Conservation (phyloP, 2,888 invertebrate species). For the Abscondita cerata region DNA sequence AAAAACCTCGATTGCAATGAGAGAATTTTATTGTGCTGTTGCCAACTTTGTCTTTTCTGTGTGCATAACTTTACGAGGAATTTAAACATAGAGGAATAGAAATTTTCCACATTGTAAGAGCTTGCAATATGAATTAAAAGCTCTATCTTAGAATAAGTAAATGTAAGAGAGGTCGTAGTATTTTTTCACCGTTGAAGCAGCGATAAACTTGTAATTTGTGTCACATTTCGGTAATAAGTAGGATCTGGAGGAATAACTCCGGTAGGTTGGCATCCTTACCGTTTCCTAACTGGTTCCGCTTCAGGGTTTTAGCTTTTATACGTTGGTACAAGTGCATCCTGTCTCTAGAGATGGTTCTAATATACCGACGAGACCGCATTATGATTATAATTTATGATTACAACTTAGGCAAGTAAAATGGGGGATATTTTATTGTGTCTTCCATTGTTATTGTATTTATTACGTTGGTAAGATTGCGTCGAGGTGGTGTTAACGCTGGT, state of each 20-base stretch:
- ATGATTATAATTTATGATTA: conserved; percentile 39
- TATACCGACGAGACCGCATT: conserved; percentile 40
- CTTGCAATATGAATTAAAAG: no score
- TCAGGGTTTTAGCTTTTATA: conserved; percentile 36
- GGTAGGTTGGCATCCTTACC: conserved; percentile 34
- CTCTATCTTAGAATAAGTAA: no score
- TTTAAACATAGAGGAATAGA: no score
- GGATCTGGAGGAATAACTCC: conserved; percentile 35
- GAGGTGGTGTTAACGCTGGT: conserved; percentile 34
- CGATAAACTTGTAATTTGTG: conserved; percentile 36
- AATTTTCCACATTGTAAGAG: no score
- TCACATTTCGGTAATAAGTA: conserved; percentile 36
- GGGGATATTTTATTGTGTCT: conserved; percentile 37
- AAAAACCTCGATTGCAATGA: no score
- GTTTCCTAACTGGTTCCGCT: conserved; percentile 39
- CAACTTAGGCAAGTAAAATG: conserved; percentile 39
- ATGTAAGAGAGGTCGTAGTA: conserved; percentile 13
- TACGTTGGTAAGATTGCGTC: conserved; percentile 37
- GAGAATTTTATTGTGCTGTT: no score
- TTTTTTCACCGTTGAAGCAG: conserved; percentile 30
- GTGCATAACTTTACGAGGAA: no score
- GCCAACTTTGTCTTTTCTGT: no score
- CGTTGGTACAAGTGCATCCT: conserved; percentile 39
- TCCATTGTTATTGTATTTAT: conserved; percentile 39
- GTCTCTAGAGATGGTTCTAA: conserved; percentile 40